A percentile compares a stretch with the other conserved stretches of the same genome.
These are phyloP conservation scores for Laodelphax striatellus DNA, from an alignment of 1,140 invertebrate species.

Conservation along the genomic window DNA sequence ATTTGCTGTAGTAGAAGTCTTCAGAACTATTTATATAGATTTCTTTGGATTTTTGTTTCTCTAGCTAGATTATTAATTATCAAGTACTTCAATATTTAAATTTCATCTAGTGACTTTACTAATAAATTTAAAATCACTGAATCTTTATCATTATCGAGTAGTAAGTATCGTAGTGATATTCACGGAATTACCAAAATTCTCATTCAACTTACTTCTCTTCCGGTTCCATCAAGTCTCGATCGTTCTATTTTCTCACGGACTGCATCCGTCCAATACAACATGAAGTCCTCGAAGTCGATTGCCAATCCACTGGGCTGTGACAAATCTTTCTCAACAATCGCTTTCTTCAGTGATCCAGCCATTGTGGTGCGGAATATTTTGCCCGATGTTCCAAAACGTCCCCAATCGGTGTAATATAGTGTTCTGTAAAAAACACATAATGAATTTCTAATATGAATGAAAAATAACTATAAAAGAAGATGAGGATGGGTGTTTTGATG, in stretches of 20 bases:
- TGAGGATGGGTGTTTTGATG: too few species aligned
- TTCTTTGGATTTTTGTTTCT: too few species aligned
- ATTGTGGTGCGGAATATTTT: constrained; percentile 94
- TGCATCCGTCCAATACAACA: constrained; percentile 97
- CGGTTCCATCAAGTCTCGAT: constrained; percentile 69
- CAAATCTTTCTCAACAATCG: constrained; percentile 81
- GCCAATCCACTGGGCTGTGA: constrained; percentile 92
- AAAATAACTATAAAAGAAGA: too few species aligned
- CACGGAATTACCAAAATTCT: background rate
- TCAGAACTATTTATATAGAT: too few species aligned
- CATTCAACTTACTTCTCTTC: constrained; percentile 36
- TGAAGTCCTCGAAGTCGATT: constrained; percentile 90
- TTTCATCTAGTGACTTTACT: too few species aligned
- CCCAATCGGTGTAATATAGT: constrained; percentile 89
- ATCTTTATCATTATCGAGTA: too few species aligned
- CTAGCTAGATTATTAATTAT: too few species aligned
- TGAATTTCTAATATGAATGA: too few species aligned
- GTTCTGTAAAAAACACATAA: constrained; percentile 35
- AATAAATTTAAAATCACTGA: too few species aligned
- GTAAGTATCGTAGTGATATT: too few species aligned
- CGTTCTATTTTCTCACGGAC: constrained; percentile 95
- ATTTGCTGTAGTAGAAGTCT: too few species aligned
- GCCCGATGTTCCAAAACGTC: constrained; percentile 79
- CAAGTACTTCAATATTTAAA: too few species aligned
- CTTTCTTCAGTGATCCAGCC: constrained; percentile 85